A percentile compares a stretch with the other conserved stretches of the same genome.
phyloP scores from a whole-genome alignment of 2,113 vertebrate genomes.

The Cichladusa arquata region DNA sequence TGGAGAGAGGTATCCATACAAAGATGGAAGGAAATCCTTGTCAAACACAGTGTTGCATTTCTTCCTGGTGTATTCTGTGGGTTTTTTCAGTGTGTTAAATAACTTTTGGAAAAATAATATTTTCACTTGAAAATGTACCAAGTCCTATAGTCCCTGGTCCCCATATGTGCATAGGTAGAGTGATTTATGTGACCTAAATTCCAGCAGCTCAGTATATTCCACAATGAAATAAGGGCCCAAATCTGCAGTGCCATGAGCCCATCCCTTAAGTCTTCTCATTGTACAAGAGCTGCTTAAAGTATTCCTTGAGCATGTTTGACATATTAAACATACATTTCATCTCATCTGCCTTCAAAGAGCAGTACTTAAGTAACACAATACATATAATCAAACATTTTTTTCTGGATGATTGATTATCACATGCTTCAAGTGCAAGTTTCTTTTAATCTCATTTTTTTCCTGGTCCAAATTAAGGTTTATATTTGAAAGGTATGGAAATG shows the following conservation, averaged over 20 bases:
- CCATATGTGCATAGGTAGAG: neutral
- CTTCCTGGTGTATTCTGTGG: neutral
- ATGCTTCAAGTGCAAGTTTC: neutral
- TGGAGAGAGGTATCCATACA: neutral
- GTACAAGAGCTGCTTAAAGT: conserved; percentile 7
- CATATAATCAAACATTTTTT: neutral
- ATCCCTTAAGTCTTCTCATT: neutral
- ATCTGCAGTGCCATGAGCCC: neutral
- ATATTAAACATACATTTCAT: neutral
- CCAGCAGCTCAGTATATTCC: neutral
- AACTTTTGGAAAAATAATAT: neutral
- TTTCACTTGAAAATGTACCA: neutral
- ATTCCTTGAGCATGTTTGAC: neutral
- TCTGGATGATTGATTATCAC: neutral
- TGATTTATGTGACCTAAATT: neutral
- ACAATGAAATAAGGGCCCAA: neutral
- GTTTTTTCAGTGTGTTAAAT: neutral
- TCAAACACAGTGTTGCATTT: neutral
- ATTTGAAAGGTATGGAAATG: neutral
- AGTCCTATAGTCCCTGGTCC: neutral
- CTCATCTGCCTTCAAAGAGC: conserved; percentile 22
- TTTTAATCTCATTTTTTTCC: conserved; percentile 15
- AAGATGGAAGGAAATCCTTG: neutral
- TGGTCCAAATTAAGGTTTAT: neutral
- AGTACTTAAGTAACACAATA: conserved; percentile 15